Evolutionary conservation across 2,113 vertebrate genomes (phyloP), one percentile per base, ranked within the genome.

Genomic region (Pedetes capensis): DNA sequence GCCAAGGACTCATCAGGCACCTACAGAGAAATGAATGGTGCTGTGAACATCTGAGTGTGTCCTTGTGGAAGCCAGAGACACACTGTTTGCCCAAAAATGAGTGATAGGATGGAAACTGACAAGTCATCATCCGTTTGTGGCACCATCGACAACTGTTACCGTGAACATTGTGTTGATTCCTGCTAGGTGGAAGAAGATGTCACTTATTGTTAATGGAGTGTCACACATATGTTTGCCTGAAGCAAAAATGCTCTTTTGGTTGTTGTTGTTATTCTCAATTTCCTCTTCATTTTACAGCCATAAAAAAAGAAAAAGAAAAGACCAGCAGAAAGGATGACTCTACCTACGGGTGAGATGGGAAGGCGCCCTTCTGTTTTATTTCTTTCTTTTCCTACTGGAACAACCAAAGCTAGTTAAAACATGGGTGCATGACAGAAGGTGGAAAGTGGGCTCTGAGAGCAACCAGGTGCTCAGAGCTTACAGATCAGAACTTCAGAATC

Each of bases 321-420:
- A 97, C 82, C 97, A 96, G 95, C 97, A 97, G 90, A 97, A 98
- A 97, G 83, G 95, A 94, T 64, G 76, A 69, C 34, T 71, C 68
- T 37, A 79, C 68, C 84, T 86, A 69, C 14, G 25, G 66, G 71
- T 64, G 37, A 34, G 49, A 76, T 20, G 34, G 64, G 22, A 94
- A 94, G 22, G 27, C 71, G 32, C 53, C 37, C 22, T 88, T 44
- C n/a, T 47, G 22, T 84, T 49, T 88, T 14, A 44, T 75, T 61
- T 78, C 42, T 49, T 93, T 71, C 51, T 57, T 75, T 81, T 57
- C 90, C 42, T 61, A 49, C 34, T 3, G 0, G 20, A 94, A 68
- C 37, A 69, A 63, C 29, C 63, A 64, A 49, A 85, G 34, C n/a
- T n/a, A 47, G 3, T 34, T 39, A n/a, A 92, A 59, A 76, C 0